Evolutionary conservation across 64 coral and sea anemone species (phyloP), one percentile per base, ranked within the genome.

Genomic region (Dendrophyllia cribrosa): DNA sequence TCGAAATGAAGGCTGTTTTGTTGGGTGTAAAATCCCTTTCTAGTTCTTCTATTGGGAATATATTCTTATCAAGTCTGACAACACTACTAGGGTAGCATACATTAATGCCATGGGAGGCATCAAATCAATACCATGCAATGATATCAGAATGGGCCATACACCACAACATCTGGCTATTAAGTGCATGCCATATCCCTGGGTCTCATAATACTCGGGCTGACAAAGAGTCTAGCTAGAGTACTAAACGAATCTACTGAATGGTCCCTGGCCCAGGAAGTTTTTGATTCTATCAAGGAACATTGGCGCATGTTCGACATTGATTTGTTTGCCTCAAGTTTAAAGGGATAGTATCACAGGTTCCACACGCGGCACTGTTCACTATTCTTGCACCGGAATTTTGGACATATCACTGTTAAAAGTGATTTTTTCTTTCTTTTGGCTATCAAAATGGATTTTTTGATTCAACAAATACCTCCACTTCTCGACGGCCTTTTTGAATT

Each of bases 1-100:
- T 89, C 48, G 87, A 89, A 71, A 88, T 88, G 86, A 88, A 88
- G 74, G 86, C 86, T 43, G 58, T 53, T 11, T 59, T 79, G 22
- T 23, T 83, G 17, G 59, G 61, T 48, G 23, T 83, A 60, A 83
- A 64, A 65, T 83, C 79, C 53, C 60, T 83, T 78, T 89, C 72
- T 89, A 50, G 56, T 21, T 48, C 20, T 59, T 47, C 23, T 23
- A 43, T 12, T 43, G 43, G 50, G 43, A 79, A n/a, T 58, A 83
- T 43, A 83, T 83, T 11, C 44, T 53, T 43, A 1, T 62, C 9
- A 14, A 83, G 56, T 83, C 79, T 61, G 79, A 83, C 34, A 83
- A 83, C 24, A 83, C 79, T 59, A 83, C 79, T 62, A 45, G 24
- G 24, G 78, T 81, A 16, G 14, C 78, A 15, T 81, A 81, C 78